These are phyloP conservation scores for Drosophila anomalipes DNA, from an alignment of 2,888 invertebrate genomes.

Conservation along the genomic window DNA sequence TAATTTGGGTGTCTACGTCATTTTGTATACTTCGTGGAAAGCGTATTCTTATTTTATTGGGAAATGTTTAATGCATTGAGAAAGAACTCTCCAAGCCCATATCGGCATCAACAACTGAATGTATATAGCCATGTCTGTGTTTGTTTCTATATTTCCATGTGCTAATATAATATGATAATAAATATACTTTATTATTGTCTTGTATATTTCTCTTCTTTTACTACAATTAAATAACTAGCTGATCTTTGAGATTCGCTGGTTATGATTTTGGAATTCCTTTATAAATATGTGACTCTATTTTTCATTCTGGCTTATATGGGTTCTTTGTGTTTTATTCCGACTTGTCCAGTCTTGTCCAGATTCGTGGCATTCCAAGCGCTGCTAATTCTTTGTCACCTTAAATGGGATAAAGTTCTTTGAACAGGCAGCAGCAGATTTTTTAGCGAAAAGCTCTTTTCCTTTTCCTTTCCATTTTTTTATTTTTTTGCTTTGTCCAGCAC, in stretches of 20 bases:
- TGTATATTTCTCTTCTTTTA: no score
- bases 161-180: no score
- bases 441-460: conserved; percentile 23
- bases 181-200: background rate
- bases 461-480: background rate
- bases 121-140: background rate
- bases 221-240: no score
- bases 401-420: conserved; percentile 41
- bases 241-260: no score
- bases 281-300: background rate
- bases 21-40: background rate
- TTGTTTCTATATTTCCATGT: background rate
- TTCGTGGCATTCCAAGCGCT: conserved; percentile 37
- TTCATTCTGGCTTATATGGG: background rate
- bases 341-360: background rate
- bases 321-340: background rate
- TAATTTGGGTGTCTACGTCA: background rate
- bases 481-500: background rate
- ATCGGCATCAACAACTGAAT: background rate
- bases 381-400: conserved; percentile 75
- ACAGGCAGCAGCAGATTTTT: conserved; percentile 1
- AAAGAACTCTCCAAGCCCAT: background rate
- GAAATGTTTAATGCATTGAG: no score
- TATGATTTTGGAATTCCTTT: background rate
- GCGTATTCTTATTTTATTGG: background rate